A percentile compares a stretch with the other conserved stretches of the same genome.
Conservation (phyloP, 2,888 invertebrate species). For the Rhamnusium bicolor region DNA sequence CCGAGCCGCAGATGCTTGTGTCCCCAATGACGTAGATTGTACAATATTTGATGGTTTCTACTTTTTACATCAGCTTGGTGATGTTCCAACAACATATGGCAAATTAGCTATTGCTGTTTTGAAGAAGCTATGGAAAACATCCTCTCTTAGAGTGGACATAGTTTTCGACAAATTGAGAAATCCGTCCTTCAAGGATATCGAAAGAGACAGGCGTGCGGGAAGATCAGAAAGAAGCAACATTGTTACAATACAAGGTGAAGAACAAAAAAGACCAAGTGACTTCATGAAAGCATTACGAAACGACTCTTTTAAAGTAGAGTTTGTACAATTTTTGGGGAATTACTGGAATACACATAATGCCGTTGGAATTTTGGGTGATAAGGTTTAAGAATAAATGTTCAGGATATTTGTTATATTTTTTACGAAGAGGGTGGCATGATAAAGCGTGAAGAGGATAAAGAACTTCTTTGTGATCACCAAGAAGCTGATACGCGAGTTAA, state of each 20-base stretch:
- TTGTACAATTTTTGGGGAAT: background rate
- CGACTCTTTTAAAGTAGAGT: background rate
- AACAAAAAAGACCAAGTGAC: background rate
- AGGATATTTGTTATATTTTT: too few species aligned
- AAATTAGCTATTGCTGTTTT: constrained; percentile 30
- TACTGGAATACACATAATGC: too few species aligned
- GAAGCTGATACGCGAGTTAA: too few species aligned
- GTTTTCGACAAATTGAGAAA: constrained; percentile 34
- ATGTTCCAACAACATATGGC: constrained; percentile 26
- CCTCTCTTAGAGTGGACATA: background rate
- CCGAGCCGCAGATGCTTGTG: constrained; percentile 1
- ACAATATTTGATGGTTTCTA: constrained; percentile 38
- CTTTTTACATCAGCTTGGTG: constrained; percentile 27
- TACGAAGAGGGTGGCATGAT: too few species aligned
- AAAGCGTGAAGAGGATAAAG: too few species aligned
- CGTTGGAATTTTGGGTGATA: too few species aligned
- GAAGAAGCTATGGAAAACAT: constrained; percentile 23
- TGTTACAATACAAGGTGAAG: background rate
- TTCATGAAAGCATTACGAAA: background rate
- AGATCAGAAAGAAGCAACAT: background rate
- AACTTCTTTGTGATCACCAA: too few species aligned
- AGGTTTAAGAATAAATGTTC: too few species aligned
- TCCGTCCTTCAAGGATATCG: constrained; percentile 35
- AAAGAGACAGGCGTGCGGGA: constrained; percentile 16
- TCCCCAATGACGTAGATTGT: constrained; percentile 35